Evolutionary conservation across 2,113 vertebrate species (phyloP), one percentile per base, ranked within the genome.

Genomic region (Phylloscopus trochiloides): DNA sequence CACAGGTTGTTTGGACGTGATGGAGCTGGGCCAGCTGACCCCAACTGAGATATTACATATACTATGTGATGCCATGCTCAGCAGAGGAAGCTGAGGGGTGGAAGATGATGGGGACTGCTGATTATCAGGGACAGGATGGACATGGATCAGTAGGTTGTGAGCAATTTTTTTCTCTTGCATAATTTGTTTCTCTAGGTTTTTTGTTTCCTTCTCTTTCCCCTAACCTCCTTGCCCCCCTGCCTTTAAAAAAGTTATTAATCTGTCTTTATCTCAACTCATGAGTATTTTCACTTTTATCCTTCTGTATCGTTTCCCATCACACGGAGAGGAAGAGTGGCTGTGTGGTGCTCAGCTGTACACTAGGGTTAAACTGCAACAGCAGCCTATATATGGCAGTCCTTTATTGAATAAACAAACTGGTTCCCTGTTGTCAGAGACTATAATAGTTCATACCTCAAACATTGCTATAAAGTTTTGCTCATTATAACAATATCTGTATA

Each of bases 121-220:
- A 29, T 73, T 17, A 18, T 70, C 25, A 59, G 38, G 31, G 28
- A 4, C 21, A 63, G 10, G 7, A 1, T 72, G 13, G 11, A 20
- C 32, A 40, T 5, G 0, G 1, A 9, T 38, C 3, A 1, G 28
- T 26, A 62, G 4, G 14, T 58, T 0, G 0, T 50, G 9, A 68
- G 9, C 5, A 84, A 31, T 28, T 57, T 6, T 68, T 83, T 66
- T 32, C 13, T 74, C 38, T 55, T n/a, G 12, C 10, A 28, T 17
- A 0, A 10, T 22, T 68, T 70, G 2, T 38, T 74, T 61, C 16
- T 34, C 17, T 58, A 40, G 6, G 5, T 79, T 25, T 20, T 66
- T 43, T 24, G 17, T 24, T 36, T 48, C 8, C 1, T 17, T 38
- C 15, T 45, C 26, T 22, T 74, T 8, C 4, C 14, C 5, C 4